Percentiles rank a stretch among this genome's conserved stretches.
Evolutionary conservation across 2,797 vertebrate genomes (phyloP).

Genomic region (Liparis tanakae): DNA sequence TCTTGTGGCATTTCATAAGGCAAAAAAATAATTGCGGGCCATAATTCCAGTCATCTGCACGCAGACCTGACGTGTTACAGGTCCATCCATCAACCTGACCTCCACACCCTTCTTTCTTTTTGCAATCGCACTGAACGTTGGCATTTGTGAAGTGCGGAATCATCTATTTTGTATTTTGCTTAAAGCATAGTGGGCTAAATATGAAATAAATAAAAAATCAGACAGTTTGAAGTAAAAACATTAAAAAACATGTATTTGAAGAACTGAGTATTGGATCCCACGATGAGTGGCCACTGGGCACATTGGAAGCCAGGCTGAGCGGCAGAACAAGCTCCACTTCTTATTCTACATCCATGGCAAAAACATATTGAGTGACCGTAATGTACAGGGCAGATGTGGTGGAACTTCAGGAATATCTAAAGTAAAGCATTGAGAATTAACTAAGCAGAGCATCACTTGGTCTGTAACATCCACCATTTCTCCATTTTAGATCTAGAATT

Average conservation of each 20-base stretch:
- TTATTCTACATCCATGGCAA: neutral
- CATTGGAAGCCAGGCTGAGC: neutral
- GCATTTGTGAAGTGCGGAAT: neutral
- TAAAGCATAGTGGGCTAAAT: neutral
- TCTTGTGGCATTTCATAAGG: neutral
- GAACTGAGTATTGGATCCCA: neutral
- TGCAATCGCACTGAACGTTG: neutral
- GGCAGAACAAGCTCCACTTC: neutral
- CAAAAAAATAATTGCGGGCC: neutral
- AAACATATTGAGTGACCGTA: neutral
- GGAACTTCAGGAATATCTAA: neutral
- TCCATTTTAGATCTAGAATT: conserved; percentile 25
- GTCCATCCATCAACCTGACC: conserved; percentile 1
- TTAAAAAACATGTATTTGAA: neutral
- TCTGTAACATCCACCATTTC: conserved; percentile 1
- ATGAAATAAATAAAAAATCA: neutral
- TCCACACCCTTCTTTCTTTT: neutral
- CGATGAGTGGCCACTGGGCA: neutral
- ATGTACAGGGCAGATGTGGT: neutral
- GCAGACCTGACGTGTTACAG: neutral
- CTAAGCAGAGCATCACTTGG: conserved; percentile 7
- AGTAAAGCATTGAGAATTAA: neutral
- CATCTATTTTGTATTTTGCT: neutral
- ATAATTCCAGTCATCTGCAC: neutral
- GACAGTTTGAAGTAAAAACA: neutral